Evolutionary conservation across 2,888 invertebrate species (phyloP), one percentile per base, ranked within the genome.

Genomic region (Melinaea menophilus): DNA sequence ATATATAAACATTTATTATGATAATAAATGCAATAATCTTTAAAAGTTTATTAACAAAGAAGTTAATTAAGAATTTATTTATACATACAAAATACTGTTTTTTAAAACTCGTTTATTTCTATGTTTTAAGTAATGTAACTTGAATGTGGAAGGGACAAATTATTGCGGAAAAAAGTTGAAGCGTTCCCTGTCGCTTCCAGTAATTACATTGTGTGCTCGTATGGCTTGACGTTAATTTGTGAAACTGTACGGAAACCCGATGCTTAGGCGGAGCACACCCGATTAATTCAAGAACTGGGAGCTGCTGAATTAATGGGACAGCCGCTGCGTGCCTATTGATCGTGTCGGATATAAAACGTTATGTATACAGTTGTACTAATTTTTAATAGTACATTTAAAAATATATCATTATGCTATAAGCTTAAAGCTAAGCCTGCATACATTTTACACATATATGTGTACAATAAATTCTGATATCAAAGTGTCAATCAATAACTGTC

Each of bases 281-380:
- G 81, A 86, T 86, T 86, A 86, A 87, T 85, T 86, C 84, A 84
- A 86, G 85, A 82, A 85, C 81, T 80, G 80, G 79, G 79, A 78
- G 81, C 80, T 80, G 75, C 71, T 74, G 79, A 84, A 84, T 85
- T 84, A 85, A 85, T 84, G 80, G 80, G 77, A 75, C 77, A 75
- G 75, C 62, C 59, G 62, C 61, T 59, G 61, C 56, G 62, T 61
- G 62, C 34, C 67, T 61, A 67, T 67, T 57, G 64, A 67, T 64
- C 64, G 58, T 58, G 62, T 61, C 45, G 55, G 34, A 58, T 56
- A 55, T 54, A 35, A 65, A 58, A 55, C 56, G 56, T 48, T 54
- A 48, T n/a, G 45, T 56, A 35, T 55, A 34, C 55, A 2, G 22
- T 51, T 51, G 47, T 12, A 46, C 35, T 11, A 37, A 13, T 41